phyloP scores from a whole-genome alignment of 2,797 vertebrate genomes.

The Enteromius treurensis region DNA sequence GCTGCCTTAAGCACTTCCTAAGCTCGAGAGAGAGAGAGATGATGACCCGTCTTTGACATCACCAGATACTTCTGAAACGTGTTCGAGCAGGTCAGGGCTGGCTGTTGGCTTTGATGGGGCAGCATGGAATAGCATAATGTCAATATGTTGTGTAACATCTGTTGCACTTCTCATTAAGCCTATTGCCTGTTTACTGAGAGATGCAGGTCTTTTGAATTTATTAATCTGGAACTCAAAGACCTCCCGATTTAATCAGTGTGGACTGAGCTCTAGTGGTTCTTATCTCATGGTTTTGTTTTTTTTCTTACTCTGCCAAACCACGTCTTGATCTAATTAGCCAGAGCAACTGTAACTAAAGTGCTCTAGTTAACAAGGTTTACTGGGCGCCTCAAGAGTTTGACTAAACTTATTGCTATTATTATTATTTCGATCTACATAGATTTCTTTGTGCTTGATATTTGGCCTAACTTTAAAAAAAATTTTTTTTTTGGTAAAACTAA shows the following conservation, averaged over 20 bases:
- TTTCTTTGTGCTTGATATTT: not conserved
- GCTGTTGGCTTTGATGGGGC: constrained; percentile 39
- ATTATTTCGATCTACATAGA: not conserved
- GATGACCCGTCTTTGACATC: constrained; percentile 53
- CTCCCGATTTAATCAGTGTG: constrained; percentile 30
- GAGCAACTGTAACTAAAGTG: constrained; percentile 16
- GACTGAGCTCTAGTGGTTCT: constrained; percentile 28
- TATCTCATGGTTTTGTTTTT: not conserved
- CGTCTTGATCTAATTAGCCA: constrained; percentile 30
- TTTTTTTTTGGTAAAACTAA: not conserved
- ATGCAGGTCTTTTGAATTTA: constrained; percentile 25
- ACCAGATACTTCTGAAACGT: constrained; percentile 40
- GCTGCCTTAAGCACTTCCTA: constrained; percentile 58
- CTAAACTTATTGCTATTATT: constrained; percentile 5
- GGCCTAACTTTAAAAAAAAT: not conserved
- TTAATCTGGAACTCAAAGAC: constrained; percentile 30
- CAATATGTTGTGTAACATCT: constrained; percentile 47
- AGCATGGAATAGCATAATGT: constrained; percentile 36
- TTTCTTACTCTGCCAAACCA: constrained; percentile 15
- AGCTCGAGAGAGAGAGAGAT: constrained; percentile 44
- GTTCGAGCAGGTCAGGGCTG: constrained; percentile 38
- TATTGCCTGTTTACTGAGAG: constrained; percentile 1
- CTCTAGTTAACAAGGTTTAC: constrained; percentile 24
- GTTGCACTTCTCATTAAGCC: constrained; percentile 40
- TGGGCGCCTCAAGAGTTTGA: not conserved